Evolutionary conservation across 2,113 vertebrate genomes (phyloP).

Genomic region (Penelope pileata): DNA sequence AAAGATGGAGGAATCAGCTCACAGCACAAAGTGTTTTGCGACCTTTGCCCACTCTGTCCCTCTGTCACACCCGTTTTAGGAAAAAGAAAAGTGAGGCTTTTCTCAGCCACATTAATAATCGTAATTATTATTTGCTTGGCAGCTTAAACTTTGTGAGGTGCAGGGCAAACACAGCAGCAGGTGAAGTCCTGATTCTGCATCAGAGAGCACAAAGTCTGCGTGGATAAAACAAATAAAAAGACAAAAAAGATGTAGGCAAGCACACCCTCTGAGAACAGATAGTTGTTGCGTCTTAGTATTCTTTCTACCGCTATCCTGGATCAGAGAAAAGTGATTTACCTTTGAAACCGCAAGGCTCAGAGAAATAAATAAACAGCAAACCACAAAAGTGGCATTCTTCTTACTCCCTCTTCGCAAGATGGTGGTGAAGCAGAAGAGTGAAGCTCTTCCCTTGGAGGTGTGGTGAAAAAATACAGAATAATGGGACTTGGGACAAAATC

Average conservation of each 20-base stretch:
- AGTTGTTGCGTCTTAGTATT: neutral
- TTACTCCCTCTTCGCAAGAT: neutral
- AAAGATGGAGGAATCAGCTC: conserved; percentile 50
- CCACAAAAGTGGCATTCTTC: neutral
- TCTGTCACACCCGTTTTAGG: conserved; percentile 27
- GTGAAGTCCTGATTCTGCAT: neutral
- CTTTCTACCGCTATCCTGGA: neutral
- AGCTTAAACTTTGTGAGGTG: neutral
- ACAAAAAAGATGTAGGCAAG: neutral
- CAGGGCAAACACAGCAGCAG: neutral
- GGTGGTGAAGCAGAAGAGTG: neutral
- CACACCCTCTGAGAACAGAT: neutral
- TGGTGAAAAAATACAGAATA: neutral
- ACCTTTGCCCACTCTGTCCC: conserved; percentile 20
- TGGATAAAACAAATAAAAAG: neutral
- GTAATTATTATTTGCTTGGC: neutral
- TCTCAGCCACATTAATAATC: neutral
- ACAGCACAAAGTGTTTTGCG: neutral
- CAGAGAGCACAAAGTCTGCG: neutral
- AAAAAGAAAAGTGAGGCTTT: conserved; percentile 15
- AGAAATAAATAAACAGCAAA: neutral
- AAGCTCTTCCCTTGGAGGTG: neutral
- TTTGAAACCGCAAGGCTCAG: neutral
- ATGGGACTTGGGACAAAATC: neutral
- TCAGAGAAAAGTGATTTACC: neutral